These are phyloP conservation scores for Drosophila prostipennis DNA, from an alignment of 2,888 invertebrate genomes.

Conservation along the genomic window DNA sequence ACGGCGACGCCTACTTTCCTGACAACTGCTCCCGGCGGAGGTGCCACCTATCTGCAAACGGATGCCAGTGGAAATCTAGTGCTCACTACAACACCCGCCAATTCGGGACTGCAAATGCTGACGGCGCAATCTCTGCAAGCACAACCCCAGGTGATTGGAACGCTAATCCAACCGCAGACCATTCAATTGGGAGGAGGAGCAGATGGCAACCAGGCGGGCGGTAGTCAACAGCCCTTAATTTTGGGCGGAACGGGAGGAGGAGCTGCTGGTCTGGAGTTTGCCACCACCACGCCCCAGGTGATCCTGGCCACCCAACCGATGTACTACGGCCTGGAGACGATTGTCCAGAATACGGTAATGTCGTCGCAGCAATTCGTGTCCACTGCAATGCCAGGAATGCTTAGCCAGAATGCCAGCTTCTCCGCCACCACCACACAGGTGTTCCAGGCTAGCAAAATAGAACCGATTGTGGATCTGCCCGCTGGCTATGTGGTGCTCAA, in stretches of 20 bases:
- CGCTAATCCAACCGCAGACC: constrained; percentile 87
- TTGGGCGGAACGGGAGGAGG: constrained; percentile 60
- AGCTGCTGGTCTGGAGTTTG: constrained; percentile 72
- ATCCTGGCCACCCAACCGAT: constrained; percentile 89
- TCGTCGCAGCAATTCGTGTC: constrained; percentile 94
- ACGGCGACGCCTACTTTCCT: constrained; percentile 85
- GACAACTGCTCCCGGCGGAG: constrained; percentile 81
- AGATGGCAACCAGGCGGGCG: constrained; percentile 50
- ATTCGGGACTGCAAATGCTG: constrained; percentile 86
- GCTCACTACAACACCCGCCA: constrained; percentile 85
- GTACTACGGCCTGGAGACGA: constrained; percentile 93
- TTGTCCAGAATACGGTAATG: constrained; percentile 95
- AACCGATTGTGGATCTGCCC: constrained; percentile 91
- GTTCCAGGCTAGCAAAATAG: constrained; percentile 91
- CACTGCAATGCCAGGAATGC: constrained; percentile 91
- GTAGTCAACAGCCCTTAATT: constrained; percentile 72
- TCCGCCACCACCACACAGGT: constrained; percentile 90
- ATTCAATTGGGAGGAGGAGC: constrained; percentile 85
- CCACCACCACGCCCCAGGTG: constrained; percentile 84
- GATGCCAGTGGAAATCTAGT: constrained; percentile 87
- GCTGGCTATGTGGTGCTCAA: constrained; percentile 89
- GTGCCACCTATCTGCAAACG: constrained; percentile 86
- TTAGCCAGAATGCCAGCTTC: constrained; percentile 92
- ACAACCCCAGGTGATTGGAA: constrained; percentile 86
- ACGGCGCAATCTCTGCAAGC: constrained; percentile 85